phyloP scores from a whole-genome alignment of 2,113 vertebrate genomes.

The Empidonax traillii region DNA sequence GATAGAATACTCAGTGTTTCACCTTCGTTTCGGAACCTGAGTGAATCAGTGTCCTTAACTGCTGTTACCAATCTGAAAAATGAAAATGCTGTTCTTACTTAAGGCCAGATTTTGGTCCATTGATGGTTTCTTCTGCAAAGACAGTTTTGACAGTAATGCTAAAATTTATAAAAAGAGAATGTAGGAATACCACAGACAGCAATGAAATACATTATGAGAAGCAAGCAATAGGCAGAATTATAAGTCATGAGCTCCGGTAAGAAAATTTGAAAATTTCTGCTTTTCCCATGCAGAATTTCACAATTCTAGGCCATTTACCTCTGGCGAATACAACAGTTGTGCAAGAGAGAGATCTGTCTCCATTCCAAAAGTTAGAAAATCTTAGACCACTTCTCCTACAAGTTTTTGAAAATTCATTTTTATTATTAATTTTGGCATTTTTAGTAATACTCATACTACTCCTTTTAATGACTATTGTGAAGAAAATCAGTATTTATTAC shows the following conservation, averaged over 20 bases:
- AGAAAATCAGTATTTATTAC: not conserved
- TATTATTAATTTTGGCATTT: not conserved
- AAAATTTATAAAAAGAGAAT: not conserved
- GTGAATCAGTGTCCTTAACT: not conserved
- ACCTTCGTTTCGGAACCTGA: not conserved
- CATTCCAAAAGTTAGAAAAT: not conserved
- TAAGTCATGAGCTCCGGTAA: not conserved
- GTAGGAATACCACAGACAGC: not conserved
- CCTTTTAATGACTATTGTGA: not conserved
- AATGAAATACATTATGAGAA: not conserved
- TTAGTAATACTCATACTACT: not conserved
- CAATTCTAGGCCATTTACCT: not conserved
- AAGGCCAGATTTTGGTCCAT: not conserved
- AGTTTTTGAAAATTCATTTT: not conserved
- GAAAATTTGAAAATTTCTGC: not conserved
- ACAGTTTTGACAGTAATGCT: not conserved
- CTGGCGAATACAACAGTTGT: not conserved
- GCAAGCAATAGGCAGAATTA: not conserved
- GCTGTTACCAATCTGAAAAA: rapidly evolving
- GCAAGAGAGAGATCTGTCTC: not conserved
- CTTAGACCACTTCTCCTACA: not conserved
- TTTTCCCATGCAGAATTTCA: not conserved
- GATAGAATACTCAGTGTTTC: not conserved
- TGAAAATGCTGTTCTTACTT: not conserved
- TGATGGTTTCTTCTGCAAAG: not conserved